phyloP scores from a whole-genome alignment of 2,113 vertebrate species.

The Zingel zingel region DNA sequence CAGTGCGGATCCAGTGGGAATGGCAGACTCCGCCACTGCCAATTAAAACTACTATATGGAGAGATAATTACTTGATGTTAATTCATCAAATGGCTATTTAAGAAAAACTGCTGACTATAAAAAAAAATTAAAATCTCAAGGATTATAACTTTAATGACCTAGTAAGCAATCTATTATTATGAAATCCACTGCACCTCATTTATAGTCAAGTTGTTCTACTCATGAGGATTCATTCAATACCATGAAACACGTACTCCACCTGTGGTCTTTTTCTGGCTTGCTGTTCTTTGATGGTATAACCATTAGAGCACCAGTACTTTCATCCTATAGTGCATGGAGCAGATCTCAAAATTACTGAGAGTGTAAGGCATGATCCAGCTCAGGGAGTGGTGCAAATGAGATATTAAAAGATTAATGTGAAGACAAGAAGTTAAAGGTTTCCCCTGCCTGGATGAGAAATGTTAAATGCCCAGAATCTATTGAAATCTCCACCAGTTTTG shows the following conservation, averaged over 20 bases:
- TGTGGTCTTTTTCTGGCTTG: constrained; percentile 11
- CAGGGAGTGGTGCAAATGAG: constrained; percentile 60
- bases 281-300: constrained; percentile 45
- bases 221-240: neutral
- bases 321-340: constrained; percentile 43
- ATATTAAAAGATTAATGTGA: constrained; percentile 74
- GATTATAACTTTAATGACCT: constrained; percentile 7
- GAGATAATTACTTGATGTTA: neutral
- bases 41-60: neutral
- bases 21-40: neutral
- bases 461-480: constrained; percentile 43
- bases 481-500: constrained; percentile 41
- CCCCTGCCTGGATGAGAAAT: constrained; percentile 36
- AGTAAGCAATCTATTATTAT: constrained; percentile 3
- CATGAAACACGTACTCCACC: neutral
- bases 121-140: neutral
- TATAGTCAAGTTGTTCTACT: neutral
- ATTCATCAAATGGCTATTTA: neutral
- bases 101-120: neutral
- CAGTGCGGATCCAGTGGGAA: no score
- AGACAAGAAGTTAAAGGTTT: constrained; percentile 60
- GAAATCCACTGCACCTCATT: neutral
- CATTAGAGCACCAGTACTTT: constrained; percentile 41
- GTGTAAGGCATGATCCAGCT: constrained; percentile 58
- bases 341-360: constrained; percentile 59